These are phyloP conservation scores for Sylvia borin DNA, from an alignment of 2,797 vertebrate species.

Conservation along the genomic window DNA sequence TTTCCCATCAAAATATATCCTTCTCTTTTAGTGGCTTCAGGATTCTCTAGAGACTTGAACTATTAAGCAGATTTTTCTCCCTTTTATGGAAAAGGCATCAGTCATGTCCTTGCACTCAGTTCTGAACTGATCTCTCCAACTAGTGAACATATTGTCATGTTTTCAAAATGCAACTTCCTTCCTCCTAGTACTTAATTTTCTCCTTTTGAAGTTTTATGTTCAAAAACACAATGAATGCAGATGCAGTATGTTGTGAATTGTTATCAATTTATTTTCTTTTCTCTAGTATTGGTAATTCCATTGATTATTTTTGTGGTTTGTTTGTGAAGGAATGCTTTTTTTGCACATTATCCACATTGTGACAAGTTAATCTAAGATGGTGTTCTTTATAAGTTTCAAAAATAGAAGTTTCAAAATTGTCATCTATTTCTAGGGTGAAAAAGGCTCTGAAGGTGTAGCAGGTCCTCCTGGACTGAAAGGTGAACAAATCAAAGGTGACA, in stretches of 20 bases:
- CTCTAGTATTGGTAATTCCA: neutral
- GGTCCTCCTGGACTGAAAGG: constrained; percentile 80
- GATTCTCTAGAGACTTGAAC: neutral
- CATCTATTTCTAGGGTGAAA: constrained; percentile 82
- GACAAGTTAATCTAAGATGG: neutral
- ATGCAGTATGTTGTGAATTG: neutral
- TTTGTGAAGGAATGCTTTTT: neutral
- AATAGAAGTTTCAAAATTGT: neutral
- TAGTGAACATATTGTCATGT: neutral
- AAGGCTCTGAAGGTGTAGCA: constrained; percentile 77
- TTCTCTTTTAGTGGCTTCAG: neutral
- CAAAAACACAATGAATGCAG: neutral
- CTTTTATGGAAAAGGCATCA: neutral
- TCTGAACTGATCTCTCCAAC: neutral
- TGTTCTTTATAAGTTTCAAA: neutral
- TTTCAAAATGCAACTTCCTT: neutral
- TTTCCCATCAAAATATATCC: neutral
- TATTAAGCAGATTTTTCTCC: neutral
- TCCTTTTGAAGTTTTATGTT: neutral
- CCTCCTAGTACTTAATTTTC: neutral
- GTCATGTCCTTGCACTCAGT: neutral
- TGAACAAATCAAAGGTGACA: constrained; percentile 83
- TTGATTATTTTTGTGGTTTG: neutral
- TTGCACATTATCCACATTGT: neutral
- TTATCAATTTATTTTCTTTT: neutral